Evolutionary conservation across 2,113 vertebrate genomes (phyloP).

Genomic region (Meriones unguiculatus): DNA sequence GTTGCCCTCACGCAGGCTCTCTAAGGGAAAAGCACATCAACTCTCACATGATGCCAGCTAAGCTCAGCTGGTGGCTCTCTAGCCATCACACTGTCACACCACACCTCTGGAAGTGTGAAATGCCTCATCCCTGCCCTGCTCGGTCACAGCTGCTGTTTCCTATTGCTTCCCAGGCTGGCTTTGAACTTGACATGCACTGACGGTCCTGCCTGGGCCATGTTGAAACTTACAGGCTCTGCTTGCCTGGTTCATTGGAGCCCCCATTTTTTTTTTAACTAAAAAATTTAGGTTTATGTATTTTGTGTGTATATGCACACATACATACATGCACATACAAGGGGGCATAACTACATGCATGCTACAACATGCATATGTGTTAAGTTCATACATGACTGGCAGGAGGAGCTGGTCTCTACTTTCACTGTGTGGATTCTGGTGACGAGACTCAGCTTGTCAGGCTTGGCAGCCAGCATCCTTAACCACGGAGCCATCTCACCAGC

Average conservation of each 20-base stretch:
- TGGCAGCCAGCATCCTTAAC: neutral
- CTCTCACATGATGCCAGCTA: conserved; percentile 85
- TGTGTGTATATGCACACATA: neutral
- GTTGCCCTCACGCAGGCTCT: conserved; percentile 77
- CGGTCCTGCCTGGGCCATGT: neutral
- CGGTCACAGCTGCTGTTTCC: neutral
- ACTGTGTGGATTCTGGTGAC: neutral
- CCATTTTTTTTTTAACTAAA: neutral
- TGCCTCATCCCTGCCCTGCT: conserved; percentile 85
- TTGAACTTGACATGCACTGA: neutral
- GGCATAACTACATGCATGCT: neutral
- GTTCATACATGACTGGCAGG: neutral
- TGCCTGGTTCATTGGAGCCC: neutral
- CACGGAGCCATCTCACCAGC: neutral
- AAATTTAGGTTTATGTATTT: neutral
- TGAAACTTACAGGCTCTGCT: neutral
- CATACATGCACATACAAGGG: conserved; percentile 13
- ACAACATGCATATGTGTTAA: neutral
- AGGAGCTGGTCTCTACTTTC: neutral
- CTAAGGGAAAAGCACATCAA: conserved; percentile 85
- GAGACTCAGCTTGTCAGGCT: neutral
- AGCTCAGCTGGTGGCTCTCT: conserved; percentile 87
- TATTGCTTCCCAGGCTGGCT: neutral
- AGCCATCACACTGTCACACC: conserved; percentile 87
- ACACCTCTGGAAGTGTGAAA: conserved; percentile 88